These are phyloP conservation scores for Champsocephalus gunnari DNA, from an alignment of 2,797 vertebrate genomes.

Conservation along the genomic window DNA sequence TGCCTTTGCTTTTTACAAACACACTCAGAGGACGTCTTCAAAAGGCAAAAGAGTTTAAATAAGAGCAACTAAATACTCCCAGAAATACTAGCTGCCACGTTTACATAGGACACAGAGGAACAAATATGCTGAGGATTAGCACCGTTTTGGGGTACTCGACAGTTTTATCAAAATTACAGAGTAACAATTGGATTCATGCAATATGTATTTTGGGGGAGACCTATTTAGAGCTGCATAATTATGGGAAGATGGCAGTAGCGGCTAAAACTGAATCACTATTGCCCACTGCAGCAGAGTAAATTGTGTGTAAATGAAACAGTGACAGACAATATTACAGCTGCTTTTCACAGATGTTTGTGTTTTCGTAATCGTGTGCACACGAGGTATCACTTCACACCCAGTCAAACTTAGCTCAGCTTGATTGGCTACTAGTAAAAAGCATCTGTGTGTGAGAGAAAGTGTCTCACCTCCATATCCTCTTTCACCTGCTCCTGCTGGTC, in stretches of 20 bases:
- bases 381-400: slow-evolving; percentile 9
- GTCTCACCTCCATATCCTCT: slow-evolving; percentile 85
- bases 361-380: slow-evolving; percentile 8
- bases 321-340: not conserved
- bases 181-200: slow-evolving; percentile 26
- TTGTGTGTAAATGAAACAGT: not conserved
- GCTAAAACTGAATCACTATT: slow-evolving; percentile 25
- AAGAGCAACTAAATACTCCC: not conserved
- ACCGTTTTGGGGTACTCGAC: not conserved
- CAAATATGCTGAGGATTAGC: slow-evolving; percentile 11
- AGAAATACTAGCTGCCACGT: not conserved
- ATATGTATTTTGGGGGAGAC: slow-evolving; percentile 33
- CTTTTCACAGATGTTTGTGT: slow-evolving; percentile 13
- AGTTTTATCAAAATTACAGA: slow-evolving; percentile 2
- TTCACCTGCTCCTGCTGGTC: slow-evolving; percentile 87
- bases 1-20: not conserved
- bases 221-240: slow-evolving; percentile 12
- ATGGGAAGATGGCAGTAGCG: slow-evolving; percentile 14
- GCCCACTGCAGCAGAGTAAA: slow-evolving; percentile 23
- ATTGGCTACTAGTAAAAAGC: not conserved
- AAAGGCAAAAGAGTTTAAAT: slow-evolving; percentile 24
- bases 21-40: slow-evolving; percentile 10
- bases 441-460: not conserved
- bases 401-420: slow-evolving; percentile 16
- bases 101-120: slow-evolving; percentile 3